Percentiles rank a stretch among this genome's conserved stretches.
Evolutionary conservation across 1,140 invertebrate species (phyloP).

Genomic region (Drosophila willistoni): DNA sequence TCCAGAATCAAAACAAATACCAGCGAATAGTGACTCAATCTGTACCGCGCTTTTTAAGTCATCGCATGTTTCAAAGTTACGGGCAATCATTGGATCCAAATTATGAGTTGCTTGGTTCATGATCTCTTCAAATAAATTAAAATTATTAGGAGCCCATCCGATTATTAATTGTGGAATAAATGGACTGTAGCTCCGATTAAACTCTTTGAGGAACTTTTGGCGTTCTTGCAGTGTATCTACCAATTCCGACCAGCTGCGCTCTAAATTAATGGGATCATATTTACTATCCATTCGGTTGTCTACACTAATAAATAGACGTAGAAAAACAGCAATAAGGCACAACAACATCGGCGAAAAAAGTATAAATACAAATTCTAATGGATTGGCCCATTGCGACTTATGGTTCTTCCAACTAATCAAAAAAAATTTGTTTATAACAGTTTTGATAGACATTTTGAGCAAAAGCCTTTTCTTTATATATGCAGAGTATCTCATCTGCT

Average conservation of each 20-base stretch:
- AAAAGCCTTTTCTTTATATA: too few relatives aligned
- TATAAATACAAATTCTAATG: conserved; percentile 34
- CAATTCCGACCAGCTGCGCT: conserved; percentile 40
- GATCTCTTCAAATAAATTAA: conserved; percentile 15
- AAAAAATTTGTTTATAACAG: conserved; percentile 36
- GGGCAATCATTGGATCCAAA: conserved; percentile 24
- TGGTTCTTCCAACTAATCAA: conserved; percentile 56
- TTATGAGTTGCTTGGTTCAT: not conserved
- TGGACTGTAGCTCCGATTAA: conserved; percentile 22
- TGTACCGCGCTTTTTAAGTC: not conserved
- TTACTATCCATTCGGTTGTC: conserved; percentile 6
- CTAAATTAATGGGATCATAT: conserved; percentile 41
- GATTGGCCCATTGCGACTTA: conserved; percentile 45
- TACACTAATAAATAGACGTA: conserved; percentile 20
- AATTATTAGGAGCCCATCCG: conserved; percentile 46
- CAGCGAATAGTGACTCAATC: conserved; percentile 38
- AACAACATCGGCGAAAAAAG: conserved; percentile 26
- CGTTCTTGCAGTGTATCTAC: conserved; percentile 20
- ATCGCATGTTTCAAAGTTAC: not conserved
- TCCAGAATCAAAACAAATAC: conserved; percentile 42
- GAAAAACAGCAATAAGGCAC: conserved; percentile 23
- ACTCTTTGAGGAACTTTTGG: not conserved
- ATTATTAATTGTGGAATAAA: conserved; percentile 52
- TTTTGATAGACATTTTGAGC: conserved; percentile 41
- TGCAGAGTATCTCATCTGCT: too few relatives aligned